These are phyloP conservation scores for Upupa epops DNA, from an alignment of 2,113 vertebrate species.

Conservation along the genomic window DNA sequence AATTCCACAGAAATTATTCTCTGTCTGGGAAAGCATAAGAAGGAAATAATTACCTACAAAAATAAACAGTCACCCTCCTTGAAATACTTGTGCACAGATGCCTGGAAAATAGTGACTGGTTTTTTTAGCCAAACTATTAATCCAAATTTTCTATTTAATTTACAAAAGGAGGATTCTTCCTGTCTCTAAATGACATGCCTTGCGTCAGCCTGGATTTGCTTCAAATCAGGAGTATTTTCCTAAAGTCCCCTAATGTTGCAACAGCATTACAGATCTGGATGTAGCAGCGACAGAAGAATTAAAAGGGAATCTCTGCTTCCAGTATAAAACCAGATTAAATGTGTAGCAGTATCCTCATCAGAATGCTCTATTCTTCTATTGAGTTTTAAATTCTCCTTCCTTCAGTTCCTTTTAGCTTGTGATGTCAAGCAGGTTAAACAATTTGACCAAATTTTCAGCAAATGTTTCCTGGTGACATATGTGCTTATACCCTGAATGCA, in stretches of 20 bases:
- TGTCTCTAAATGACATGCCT: neutral
- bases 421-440: neutral
- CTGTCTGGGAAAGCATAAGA: neutral
- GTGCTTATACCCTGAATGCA: neutral
- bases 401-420: neutral
- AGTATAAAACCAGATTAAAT: neutral
- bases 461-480: neutral
- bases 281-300: neutral
- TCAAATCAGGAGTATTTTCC: neutral
- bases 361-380: neutral
- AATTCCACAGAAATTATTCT: neutral
- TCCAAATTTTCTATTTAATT: neutral
- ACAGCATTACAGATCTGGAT: neutral
- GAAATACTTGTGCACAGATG: neutral
- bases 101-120: neutral
- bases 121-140: neutral
- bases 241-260: neutral
- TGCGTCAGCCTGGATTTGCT: neutral
- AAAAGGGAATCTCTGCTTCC: neutral
- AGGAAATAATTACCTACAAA: neutral
- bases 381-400: neutral
- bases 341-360: neutral
- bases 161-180: neutral
- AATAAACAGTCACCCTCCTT: neutral
- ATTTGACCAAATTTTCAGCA: neutral